phyloP scores from a whole-genome alignment of 2,113 vertebrate species.

The Sturnira hondurensis region DNA sequence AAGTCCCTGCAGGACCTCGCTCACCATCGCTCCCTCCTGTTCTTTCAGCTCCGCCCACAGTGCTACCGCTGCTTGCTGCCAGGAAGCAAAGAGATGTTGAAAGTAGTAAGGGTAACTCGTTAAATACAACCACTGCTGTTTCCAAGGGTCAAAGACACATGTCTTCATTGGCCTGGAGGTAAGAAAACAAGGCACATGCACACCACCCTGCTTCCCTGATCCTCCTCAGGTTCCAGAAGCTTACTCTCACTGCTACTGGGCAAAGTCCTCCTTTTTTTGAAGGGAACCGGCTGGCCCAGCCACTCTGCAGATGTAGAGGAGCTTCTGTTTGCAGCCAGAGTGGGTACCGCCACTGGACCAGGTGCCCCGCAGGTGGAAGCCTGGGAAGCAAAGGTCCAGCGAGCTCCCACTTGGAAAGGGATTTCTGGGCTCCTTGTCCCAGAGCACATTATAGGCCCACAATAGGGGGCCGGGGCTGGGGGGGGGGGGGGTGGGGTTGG shows the following conservation, averaged over 20 bases:
- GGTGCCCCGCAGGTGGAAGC: accelerated
- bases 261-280: not conserved
- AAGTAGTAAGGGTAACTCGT: not conserved
- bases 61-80: not conserved
- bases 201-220: accelerated
- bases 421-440: not conserved
- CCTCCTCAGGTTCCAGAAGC: not conserved
- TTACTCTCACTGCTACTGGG: not conserved
- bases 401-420: not conserved
- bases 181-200: not conserved
- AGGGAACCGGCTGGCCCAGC: too few relatives aligned
- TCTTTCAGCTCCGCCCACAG: not conserved
- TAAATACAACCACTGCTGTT: not conserved
- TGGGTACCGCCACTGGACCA: not conserved
- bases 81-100: not conserved
- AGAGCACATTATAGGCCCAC: not conserved
- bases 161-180: not conserved
- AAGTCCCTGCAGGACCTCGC: accelerated
- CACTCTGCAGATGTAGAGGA: not conserved
- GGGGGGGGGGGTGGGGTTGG: too few relatives aligned
- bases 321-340: not conserved
- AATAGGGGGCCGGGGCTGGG: accelerated
- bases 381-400: not conserved
- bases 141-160: not conserved
- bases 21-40: not conserved